Base-by-base conservation (phyloP, 2,888 invertebrate genomes). In the Trachelus stipa region DNA sequence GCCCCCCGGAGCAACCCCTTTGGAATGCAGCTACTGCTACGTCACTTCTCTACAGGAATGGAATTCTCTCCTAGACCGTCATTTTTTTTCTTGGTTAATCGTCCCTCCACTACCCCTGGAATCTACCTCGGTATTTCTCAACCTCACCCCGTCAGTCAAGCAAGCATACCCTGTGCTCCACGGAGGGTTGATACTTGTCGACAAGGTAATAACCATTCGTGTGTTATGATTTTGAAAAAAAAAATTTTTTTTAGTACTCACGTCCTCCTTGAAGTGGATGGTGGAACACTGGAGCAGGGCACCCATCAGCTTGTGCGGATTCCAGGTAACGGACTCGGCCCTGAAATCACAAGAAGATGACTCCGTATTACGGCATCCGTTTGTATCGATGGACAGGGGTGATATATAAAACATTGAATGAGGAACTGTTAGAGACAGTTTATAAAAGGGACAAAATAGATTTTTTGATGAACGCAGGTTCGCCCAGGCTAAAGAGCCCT, bases 241-340 rank as follows among this genome's bases (percentile, higher is more conserved):
- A 56, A 9, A 23, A 9, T 2, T 6, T 40, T 56, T 69, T 23
- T 34, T 11, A 71, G 12, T 15, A 93, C 96, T 95, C 92, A 99
- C 99, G 92, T 98, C 97, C 91, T 98, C 97, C 92, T 97, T 97
- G 93, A 99, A 97, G 91, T 99, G 97, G 84, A 99, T 97, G 4
- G 98, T 98, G 79, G 98, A 99, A 92, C 99, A 99, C 90, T 99
- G 99, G 74, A 99, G 94, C 76, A 98, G 93, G 1, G 98, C 97
- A 0, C 99, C 99, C 98, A 99, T 98, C 91, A 99, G 94, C 93
- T 99, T 99, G 92, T 99, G 99, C 30, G 99, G 99, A 93, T 99
- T 99, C 99, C 99, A 99, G 73, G 99, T 98, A 83, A 99, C 96
- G 11, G 98, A 98, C 91, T 98, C 96, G 80, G 97, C 98, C 89